Conservation (phyloP, 2,888 invertebrate genomes). For the Amphipoea oculea region DNA sequence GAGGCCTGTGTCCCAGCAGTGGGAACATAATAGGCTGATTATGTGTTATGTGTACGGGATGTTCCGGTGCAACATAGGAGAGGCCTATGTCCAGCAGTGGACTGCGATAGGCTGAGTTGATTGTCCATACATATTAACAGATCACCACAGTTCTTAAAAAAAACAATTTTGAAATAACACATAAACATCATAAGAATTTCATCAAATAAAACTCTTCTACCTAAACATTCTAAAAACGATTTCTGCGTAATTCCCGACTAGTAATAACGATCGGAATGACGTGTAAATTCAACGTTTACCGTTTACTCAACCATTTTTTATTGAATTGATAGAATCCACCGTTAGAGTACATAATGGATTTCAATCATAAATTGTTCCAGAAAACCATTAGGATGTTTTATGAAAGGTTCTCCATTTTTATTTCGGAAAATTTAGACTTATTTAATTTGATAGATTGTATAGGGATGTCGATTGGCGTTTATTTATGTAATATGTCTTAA, state of each 20-base stretch:
- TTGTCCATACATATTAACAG: too few species aligned
- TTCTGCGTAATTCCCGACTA: neutral
- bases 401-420: conserved; percentile 29
- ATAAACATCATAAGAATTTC: neutral
- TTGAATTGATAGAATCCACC: conserved; percentile 43
- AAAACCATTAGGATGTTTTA: conserved; percentile 44
- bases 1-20: too few species aligned
- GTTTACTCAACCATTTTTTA: conserved; percentile 24
- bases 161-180: too few species aligned
- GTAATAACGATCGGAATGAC: conserved; percentile 19
- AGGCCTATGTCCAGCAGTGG: too few species aligned
- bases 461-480: conserved; percentile 26
- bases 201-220: neutral
- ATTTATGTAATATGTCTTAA: conserved; percentile 39
- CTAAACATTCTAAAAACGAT: conserved; percentile 10
- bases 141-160: neutral
- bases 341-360: conserved; percentile 39
- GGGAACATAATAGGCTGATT: too few species aligned
- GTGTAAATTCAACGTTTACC: conserved; percentile 29
- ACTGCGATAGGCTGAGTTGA: too few species aligned
- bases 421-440: conserved; percentile 19
- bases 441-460: conserved; percentile 56
- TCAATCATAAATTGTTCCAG: conserved; percentile 33
- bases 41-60: too few species aligned
- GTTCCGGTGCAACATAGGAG: too few species aligned